phyloP scores from a whole-genome alignment of 92 coral and sea anemone species.

The Ricordea florida region DNA sequence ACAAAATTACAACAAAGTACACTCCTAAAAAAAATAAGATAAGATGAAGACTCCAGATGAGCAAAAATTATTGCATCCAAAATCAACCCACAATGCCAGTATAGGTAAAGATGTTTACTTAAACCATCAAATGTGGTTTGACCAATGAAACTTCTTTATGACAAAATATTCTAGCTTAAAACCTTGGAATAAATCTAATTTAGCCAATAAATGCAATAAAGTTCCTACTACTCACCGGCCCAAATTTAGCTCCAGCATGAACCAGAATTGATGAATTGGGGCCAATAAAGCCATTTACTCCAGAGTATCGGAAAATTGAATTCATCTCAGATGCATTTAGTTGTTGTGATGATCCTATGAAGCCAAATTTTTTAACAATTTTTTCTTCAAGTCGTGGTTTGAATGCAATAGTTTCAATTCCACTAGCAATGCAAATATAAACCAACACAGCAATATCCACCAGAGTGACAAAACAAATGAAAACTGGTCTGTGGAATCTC shows the following conservation, averaged over 20 bases:
- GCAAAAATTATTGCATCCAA: too few species aligned
- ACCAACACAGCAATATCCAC: constrained; percentile 49
- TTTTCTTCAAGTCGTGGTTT: background rate
- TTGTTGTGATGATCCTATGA: background rate
- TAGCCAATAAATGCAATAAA: too few species aligned
- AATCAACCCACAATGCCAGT: too few species aligned
- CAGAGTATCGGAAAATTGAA: constrained; percentile 16
- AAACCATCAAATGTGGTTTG: background rate
- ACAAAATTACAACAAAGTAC: too few species aligned
- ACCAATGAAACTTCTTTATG: background rate
- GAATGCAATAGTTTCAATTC: constrained; percentile 56
- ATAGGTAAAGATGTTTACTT: too few species aligned
- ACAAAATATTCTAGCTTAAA: background rate
- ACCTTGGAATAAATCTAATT: too few species aligned
- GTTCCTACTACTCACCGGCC: constrained; percentile 84
- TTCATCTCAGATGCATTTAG: background rate
- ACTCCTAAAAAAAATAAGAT: too few species aligned
- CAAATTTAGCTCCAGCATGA: constrained; percentile 66
- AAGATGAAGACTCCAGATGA: too few species aligned
- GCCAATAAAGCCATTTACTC: constrained; percentile 68
- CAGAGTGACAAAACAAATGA: constrained; percentile 56
- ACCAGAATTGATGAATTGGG: constrained; percentile 81
- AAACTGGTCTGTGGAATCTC: constrained; percentile 49
- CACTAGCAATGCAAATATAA: constrained; percentile 58
- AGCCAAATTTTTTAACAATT: constrained; percentile 57